Conservation (phyloP, 2,888 invertebrate species). For the Orchesellides sinensis region DNA sequence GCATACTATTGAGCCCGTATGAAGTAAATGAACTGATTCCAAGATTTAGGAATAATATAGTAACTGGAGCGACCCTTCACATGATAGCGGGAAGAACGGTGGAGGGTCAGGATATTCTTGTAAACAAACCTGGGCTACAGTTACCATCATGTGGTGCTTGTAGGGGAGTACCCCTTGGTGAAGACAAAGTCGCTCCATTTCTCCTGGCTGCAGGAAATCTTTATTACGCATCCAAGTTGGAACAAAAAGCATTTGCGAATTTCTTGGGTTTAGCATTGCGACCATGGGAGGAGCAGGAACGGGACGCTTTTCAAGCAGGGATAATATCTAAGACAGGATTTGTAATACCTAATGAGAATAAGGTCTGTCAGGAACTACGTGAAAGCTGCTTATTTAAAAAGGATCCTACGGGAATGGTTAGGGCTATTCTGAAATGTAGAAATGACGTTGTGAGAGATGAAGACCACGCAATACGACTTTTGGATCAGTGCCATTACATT, state of each 20-base stretch:
- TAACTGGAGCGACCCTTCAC: background rate
- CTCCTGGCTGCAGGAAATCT: slow-evolving; percentile 30
- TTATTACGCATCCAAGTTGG: slow-evolving; percentile 8
- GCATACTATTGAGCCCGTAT: slow-evolving; percentile 6
- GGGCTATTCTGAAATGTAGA: slow-evolving; percentile 16
- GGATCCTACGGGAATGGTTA: slow-evolving; percentile 29
- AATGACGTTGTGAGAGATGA: slow-evolving; percentile 2
- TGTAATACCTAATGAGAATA: slow-evolving; percentile 6
- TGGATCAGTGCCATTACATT: background rate
- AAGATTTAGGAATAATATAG: background rate
- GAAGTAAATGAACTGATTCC: slow-evolving; percentile 38
- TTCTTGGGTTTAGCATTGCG: slow-evolving; percentile 7
- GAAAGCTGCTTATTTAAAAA: slow-evolving; percentile 8
- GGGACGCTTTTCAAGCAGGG: background rate
- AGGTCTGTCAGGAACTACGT: background rate
- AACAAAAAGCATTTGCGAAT: slow-evolving; percentile 36
- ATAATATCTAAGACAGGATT: slow-evolving; percentile 26
- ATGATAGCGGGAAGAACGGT: background rate
- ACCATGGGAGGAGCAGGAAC: slow-evolving; percentile 25
- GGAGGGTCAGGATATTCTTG: too few species aligned
- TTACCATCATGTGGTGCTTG: background rate
- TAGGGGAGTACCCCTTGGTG: background rate
- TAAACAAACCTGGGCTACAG: background rate
- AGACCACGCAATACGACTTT: background rate
- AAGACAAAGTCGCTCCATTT: background rate